Evolutionary conservation across 2,113 vertebrate species (phyloP), one percentile per base, ranked within the genome.

Genomic region (Planiliza haematocheilus): DNA sequence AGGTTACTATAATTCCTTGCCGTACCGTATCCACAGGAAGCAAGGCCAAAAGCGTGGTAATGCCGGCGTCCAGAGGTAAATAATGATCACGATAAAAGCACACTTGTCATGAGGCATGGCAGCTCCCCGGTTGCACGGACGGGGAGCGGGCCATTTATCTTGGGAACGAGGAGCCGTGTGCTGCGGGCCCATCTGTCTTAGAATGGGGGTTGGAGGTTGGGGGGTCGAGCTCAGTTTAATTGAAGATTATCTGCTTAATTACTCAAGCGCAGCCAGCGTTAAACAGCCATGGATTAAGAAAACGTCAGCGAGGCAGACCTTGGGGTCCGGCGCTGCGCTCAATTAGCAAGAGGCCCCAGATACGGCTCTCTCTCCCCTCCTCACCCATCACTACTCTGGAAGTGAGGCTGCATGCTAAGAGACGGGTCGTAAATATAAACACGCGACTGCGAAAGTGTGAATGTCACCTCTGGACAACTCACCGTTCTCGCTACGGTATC

Each of bases 201-300:
- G 51, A 70, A 59, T 80, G 82, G 75, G 83, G 79, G 70, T 62
- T 50, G 58, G 43, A 67, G 70, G 78, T 79, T 62, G 81, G 86
- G 52, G 82, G 89, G 91, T 88, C 80, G 82, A 75, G 89, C 86
- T 87, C 34, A 64, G 87, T 91, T 92, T 93, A 93, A 93, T 92
- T 93, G 91, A 93, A 92, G 90, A 93, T 93, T 93, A 93, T 93
- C 90, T 93, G 89, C 93, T 93, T 93, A 93, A 92, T 92, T 93
- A 93, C 89, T 93, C 84, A 89, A 92, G 92, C 91, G 87, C 84
- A 90, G 88, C 87, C 84, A 76, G 85, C 69, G 82, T 86, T 92
- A 91, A 91, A 92, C 86, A 91, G 87, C 77, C 82, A 61, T 79
- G 88, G 86, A 91, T 93, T 91, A 92, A 86, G 74, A 84, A 89